Conservation (phyloP, 2,797 vertebrate genomes). For the Adelosebastes latens region DNA sequence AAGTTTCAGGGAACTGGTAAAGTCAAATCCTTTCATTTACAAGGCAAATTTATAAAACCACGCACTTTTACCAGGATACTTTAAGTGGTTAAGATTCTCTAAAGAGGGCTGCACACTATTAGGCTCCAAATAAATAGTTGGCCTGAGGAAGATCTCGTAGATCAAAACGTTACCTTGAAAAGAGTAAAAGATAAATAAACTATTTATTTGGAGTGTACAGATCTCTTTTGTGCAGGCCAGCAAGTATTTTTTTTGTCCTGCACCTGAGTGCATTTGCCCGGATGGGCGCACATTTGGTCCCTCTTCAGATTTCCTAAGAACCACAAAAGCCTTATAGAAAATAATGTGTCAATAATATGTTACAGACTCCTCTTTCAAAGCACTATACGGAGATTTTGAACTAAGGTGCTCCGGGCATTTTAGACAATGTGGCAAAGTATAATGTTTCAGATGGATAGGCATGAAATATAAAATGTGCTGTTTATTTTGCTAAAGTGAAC, state of each 20-base stretch:
- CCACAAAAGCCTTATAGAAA: neutral
- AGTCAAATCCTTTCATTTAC: neutral
- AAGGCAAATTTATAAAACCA: neutral
- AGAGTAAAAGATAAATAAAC: neutral
- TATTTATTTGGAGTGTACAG: neutral
- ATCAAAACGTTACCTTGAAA: neutral
- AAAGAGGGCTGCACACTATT: neutral
- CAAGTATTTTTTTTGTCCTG: neutral
- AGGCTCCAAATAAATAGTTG: neutral
- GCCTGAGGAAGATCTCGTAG: neutral
- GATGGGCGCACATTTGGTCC: neutral
- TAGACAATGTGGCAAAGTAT: neutral
- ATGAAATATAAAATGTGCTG: slow-evolving; percentile 3
- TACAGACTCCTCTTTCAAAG: neutral
- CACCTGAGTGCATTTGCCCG: neutral
- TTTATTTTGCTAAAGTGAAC: slow-evolving; percentile 8
- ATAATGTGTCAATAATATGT: neutral
- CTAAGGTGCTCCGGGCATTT: neutral
- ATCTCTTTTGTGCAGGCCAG: neutral
- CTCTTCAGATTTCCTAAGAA: neutral
- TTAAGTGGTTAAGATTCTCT: neutral
- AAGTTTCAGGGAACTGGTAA: no score
- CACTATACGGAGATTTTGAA: neutral
- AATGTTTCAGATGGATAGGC: neutral
- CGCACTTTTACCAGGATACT: neutral